phyloP scores from a whole-genome alignment of 2,888 invertebrate genomes.

The Polylopha cassiicola region DNA sequence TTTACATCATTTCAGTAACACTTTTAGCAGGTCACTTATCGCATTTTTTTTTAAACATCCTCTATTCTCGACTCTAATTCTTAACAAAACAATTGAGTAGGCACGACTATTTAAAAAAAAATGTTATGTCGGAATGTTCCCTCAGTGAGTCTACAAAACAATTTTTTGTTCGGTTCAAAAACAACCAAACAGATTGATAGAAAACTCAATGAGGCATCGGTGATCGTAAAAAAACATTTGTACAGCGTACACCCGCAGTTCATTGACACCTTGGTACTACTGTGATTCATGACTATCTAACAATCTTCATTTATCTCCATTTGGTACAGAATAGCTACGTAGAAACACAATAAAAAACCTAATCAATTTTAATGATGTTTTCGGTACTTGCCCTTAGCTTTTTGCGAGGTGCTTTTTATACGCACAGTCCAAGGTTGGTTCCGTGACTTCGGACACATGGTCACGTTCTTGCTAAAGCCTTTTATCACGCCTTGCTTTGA shows the following conservation, averaged over 20 bases:
- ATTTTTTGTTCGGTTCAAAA: constrained; percentile 15
- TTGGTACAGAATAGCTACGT: constrained; percentile 33
- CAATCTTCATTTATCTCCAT: constrained; percentile 44
- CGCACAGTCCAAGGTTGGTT: constrained; percentile 35
- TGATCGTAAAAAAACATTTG: constrained; percentile 40
- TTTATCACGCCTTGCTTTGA: constrained; percentile 8
- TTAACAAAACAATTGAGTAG: too few relatives aligned
- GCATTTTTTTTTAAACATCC: too few relatives aligned
- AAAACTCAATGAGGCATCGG: constrained; percentile 31
- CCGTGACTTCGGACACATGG: constrained; percentile 34
- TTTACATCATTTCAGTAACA: too few relatives aligned
- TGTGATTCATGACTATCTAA: constrained; percentile 46
- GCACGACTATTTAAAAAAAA: too few relatives aligned
- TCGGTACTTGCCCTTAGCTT: constrained; percentile 50
- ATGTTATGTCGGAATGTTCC: constrained; percentile 12
- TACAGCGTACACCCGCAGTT: constrained; percentile 37
- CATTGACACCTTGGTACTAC: constrained; percentile 36
- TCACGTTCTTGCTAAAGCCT: constrained; percentile 15
- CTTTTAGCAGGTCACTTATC: too few relatives aligned
- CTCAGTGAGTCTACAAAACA: constrained; percentile 12
- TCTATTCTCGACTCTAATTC: too few relatives aligned
- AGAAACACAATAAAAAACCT: constrained; percentile 44
- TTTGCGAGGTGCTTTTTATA: constrained; percentile 44
- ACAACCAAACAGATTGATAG: constrained; percentile 23
- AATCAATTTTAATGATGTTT: constrained; percentile 55